Percentiles rank a stretch among this genome's conserved stretches.
phyloP scores from a whole-genome alignment of 1,140 invertebrate species.

The Apocrypta bakeri region DNA sequence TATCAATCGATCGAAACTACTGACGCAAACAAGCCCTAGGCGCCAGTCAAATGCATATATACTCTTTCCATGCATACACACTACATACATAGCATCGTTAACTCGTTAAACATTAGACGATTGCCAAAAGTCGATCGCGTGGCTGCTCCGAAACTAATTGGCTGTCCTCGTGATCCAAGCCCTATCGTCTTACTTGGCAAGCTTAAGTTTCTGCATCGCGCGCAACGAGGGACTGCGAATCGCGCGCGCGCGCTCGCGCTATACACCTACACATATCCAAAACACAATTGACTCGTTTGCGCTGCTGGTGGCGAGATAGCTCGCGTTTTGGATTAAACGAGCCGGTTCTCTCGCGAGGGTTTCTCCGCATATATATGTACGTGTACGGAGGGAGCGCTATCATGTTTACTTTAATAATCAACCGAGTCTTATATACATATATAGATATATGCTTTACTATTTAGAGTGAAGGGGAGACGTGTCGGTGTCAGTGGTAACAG shows the following conservation, averaged over 20 bases:
- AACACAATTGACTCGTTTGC: slow-evolving; percentile 17
- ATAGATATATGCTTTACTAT: not conserved
- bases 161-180: slow-evolving; percentile 29
- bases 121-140: not conserved
- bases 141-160: not conserved
- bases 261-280: too few species aligned
- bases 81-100: too few species aligned
- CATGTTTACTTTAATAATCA: slow-evolving; percentile 18
- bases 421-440: not conserved
- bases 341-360: not conserved
- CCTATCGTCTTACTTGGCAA: too few species aligned
- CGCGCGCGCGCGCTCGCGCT: too few species aligned
- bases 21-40: too few species aligned
- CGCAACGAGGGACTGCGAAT: too few species aligned
- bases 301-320: not conserved
- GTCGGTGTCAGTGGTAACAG: not conserved
- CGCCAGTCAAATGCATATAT: too few species aligned
- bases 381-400: too few species aligned
- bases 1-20: too few species aligned
- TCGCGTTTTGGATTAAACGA: slow-evolving; percentile 13
- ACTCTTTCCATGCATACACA: too few species aligned
- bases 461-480: not conserved
- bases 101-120: not conserved
- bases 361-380: not conserved
- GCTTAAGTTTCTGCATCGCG: too few species aligned